Conservation (phyloP, 2,797 vertebrate genomes). For the Momotus momota region DNA sequence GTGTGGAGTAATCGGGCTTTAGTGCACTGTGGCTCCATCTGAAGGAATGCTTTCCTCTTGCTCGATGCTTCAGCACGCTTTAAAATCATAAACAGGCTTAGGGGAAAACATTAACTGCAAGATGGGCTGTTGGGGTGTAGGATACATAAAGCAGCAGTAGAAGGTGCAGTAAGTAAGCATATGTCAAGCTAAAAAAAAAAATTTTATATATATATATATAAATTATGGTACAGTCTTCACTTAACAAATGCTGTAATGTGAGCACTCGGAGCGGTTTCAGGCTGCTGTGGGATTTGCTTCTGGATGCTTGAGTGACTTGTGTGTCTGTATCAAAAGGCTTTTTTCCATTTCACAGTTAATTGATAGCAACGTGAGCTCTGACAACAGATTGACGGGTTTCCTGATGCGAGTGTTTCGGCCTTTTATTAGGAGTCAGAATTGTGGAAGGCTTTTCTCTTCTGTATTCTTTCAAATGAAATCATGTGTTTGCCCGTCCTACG, state of each 20-base stretch:
- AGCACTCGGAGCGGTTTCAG: not conserved
- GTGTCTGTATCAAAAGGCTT: not conserved
- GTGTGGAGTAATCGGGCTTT: not conserved
- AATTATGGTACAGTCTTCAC: not conserved
- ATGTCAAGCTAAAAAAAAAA: not conserved
- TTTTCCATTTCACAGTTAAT: conserved; percentile 17
- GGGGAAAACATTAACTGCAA: not conserved
- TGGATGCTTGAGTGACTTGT: not conserved
- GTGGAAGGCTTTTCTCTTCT: not conserved
- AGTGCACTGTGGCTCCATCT: not conserved
- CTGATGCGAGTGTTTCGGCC: conserved; percentile 4
- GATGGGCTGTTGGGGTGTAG: accelerated
- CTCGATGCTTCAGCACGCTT: not conserved
- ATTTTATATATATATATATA: not conserved
- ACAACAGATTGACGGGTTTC: conserved; percentile 1
- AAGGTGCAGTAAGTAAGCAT: not conserved
- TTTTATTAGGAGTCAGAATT: not conserved
- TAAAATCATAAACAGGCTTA: not conserved
- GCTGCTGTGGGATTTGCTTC: not conserved
- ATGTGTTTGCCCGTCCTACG: not conserved
- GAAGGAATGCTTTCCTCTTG: not conserved
- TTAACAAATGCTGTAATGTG: not conserved
- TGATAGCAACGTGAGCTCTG: not conserved
- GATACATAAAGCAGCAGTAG: not conserved
- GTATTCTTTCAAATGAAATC: not conserved